Conservation (phyloP, 2,888 invertebrate genomes). For the Rotaria sp. region DNA sequence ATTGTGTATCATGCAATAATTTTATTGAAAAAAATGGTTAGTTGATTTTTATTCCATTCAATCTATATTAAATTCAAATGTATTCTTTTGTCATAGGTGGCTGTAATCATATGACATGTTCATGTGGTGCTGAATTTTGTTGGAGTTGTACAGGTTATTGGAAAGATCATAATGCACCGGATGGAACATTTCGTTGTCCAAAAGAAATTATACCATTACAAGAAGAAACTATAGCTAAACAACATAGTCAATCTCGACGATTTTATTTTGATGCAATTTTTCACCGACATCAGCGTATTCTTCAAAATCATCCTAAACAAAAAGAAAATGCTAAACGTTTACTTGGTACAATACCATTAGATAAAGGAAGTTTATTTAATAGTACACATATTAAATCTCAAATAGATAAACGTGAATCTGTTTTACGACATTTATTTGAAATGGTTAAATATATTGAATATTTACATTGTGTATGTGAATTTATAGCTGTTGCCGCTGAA, state of each 20-base stretch:
- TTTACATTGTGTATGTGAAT: constrained; percentile 29
- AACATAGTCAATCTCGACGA: neutral
- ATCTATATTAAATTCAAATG: neutral
- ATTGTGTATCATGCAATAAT: neutral
- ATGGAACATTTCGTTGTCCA: neutral
- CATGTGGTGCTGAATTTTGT: constrained; percentile 37
- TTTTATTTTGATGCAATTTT: neutral
- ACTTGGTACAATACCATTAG: constrained; percentile 14
- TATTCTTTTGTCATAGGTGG: neutral
- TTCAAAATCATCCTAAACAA: neutral
- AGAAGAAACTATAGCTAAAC: neutral
- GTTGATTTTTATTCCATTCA: neutral
- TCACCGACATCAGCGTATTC: neutral
- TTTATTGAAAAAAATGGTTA: neutral
- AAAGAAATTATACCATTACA: neutral
- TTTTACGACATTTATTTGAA: neutral
- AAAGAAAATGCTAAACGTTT: neutral
- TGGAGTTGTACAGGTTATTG: constrained; percentile 29
- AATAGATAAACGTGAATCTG: constrained; percentile 16
- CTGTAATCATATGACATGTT: constrained; percentile 36
- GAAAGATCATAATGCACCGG: neutral
- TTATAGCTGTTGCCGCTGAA: neutral
- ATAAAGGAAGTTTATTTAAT: neutral
- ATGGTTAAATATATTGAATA: neutral
- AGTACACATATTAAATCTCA: neutral